Conservation (phyloP, 2,113 vertebrate species). For the Tor tambroides region DNA sequence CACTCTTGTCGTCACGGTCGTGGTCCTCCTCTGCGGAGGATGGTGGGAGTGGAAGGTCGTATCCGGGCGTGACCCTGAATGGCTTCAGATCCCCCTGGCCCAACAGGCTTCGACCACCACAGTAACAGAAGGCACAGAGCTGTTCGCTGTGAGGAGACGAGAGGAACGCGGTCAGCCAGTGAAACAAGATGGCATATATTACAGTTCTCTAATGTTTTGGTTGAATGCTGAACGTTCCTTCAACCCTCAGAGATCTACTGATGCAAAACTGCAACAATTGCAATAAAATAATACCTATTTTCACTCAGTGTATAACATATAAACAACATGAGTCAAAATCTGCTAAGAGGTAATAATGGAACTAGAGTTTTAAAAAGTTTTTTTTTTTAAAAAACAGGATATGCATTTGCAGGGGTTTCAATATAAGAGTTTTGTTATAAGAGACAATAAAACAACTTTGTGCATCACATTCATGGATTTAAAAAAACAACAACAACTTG, state of each 20-base stretch:
- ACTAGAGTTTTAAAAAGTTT: too few relatives aligned
- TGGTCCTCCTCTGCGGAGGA: constrained; percentile 61
- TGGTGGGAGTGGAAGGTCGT: constrained; percentile 70
- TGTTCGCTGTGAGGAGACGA: constrained; percentile 80
- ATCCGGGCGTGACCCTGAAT: constrained; percentile 84
- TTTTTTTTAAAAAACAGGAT: too few relatives aligned
- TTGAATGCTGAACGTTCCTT: background rate
- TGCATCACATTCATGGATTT: too few relatives aligned
- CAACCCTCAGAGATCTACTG: background rate
- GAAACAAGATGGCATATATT: background rate
- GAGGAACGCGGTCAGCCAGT: background rate
- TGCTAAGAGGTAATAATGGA: too few relatives aligned
- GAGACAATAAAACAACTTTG: too few relatives aligned
- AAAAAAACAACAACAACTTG: too few relatives aligned
- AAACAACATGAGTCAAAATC: background rate
- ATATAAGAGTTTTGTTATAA: too few relatives aligned
- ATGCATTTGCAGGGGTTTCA: too few relatives aligned
- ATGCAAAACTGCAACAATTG: background rate
- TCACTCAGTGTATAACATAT: background rate
- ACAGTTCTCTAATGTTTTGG: background rate
- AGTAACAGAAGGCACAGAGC: constrained; percentile 98
- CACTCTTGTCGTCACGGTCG: constrained; percentile 71
- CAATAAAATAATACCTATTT: background rate
- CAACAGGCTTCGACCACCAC: constrained; percentile 92
- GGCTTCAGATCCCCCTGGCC: constrained; percentile 95